Evolutionary conservation across 2,888 invertebrate species (phyloP).

Genomic region (Dendrolimus houi): DNA sequence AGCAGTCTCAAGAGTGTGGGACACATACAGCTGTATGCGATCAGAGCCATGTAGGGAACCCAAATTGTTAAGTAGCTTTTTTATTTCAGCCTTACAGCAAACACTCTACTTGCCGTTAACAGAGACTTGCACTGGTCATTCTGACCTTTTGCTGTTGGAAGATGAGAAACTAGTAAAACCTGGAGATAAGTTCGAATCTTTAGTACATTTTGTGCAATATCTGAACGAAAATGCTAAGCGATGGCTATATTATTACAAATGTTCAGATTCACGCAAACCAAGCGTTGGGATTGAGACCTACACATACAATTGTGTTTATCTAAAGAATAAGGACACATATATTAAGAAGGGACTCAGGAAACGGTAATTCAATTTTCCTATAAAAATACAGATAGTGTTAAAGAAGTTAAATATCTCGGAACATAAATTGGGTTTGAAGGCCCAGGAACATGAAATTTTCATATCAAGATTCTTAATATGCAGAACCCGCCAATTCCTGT

Average conservation of each 20-base stretch:
- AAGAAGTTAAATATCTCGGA: no score
- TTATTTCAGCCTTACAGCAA: constrained; percentile 1
- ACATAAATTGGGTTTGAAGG: no score
- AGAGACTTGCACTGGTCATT: constrained; percentile 26
- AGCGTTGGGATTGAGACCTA: constrained; percentile 24
- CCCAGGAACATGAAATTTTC: no score
- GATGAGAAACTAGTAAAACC: constrained; percentile 33
- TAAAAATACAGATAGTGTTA: no score
- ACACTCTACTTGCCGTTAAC: constrained; percentile 7
- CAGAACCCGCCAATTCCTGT: no score
- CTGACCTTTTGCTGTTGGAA: constrained; percentile 19
- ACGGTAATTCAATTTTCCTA: constrained; percentile 18
- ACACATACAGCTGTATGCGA: no score
- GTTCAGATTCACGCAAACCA: constrained; percentile 30
- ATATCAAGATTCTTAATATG: no score
- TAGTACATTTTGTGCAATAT: constrained; percentile 33
- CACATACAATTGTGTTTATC: constrained; percentile 34
- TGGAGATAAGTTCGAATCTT: constrained; percentile 32
- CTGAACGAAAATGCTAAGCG: constrained; percentile 32
- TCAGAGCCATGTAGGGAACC: no score
- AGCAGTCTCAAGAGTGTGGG: no score
- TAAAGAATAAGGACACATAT: constrained; percentile 29
- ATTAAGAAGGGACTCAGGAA: constrained; percentile 31
- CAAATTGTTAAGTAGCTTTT: no score
- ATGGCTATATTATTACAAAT: constrained; percentile 38